Evolutionary conservation across 2,113 vertebrate genomes (phyloP), one percentile per base, ranked within the genome.

Genomic region (Solea senegalensis): DNA sequence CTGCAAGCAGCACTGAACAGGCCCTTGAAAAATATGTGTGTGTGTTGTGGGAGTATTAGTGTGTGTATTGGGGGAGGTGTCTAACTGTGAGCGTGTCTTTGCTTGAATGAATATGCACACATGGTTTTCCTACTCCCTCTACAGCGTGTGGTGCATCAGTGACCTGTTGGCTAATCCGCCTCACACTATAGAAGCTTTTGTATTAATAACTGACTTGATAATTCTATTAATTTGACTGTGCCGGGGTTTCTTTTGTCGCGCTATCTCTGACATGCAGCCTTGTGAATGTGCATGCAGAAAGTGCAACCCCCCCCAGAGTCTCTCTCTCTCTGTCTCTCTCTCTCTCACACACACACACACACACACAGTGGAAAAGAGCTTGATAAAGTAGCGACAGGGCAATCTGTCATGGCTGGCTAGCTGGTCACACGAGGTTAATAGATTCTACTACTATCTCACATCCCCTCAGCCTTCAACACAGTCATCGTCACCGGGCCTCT

Each of bases 161-260:
- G 85, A 90, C 82, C 86, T 78, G 72, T 67, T 34, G 51, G 73
- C 85, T 78, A 76, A 91, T 88, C 78, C 26, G 10, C 45, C 10
- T 56, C 9, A 41, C 46, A 48, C 74, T 73, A 59, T 51, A 69
- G 76, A 83, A 64, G 78, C 76, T 78, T 83, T 88, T 84, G 84
- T 90, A 79, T 90, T 85, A 88, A 86, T 91, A 88, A 90, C 69
- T 26, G 78, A 83, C 74, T 85, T 83, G 74, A 91, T 92, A 86
- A 91, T 91, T 90, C 83, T 87, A 90, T 90, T 90, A 91, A 90
- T 89, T 90, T 73, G 76, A 88, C 90, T 92, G 81, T 84, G 55
- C 72, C 50, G 69, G 67, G 78, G 65, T 49, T 68, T 51, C 84
- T 88, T 92, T 92, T 92, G 90, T 91, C 69, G 79, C 28, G 70